phyloP scores from a whole-genome alignment of 1,140 invertebrate genomes.

The Caenorhabditis latens region DNA sequence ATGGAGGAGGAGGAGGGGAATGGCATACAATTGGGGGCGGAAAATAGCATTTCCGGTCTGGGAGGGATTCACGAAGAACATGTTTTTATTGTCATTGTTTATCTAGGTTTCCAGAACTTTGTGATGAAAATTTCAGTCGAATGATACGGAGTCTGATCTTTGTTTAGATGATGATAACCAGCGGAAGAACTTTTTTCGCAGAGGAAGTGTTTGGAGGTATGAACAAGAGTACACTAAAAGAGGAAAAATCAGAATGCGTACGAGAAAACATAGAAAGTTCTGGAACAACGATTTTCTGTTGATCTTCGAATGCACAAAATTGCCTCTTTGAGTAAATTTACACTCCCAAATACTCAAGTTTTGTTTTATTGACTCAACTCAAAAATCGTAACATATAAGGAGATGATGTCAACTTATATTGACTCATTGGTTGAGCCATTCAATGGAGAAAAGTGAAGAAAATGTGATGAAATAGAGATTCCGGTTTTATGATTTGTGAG shows the following conservation, averaged over 20 bases:
- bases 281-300: no score
- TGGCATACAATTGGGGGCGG: slow-evolving; percentile 8
- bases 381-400: not conserved
- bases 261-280: no score
- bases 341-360: not conserved
- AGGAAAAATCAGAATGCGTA: no score
- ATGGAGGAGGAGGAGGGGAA: slow-evolving; percentile 14
- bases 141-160: not conserved
- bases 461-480: not conserved
- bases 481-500: not conserved
- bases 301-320: no score
- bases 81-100: not conserved
- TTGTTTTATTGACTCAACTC: slow-evolving; percentile 1
- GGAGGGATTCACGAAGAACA: not conserved
- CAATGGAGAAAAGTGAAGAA: not conserved
- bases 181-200: no score
- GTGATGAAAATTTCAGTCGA: not conserved
- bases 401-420: slow-evolving; percentile 3
- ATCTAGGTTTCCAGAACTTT: not conserved
- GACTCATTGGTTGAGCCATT: not conserved
- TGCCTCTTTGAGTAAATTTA: no score
- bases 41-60: slow-evolving; percentile 44
- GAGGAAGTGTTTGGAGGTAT: no score
- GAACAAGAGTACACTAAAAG: no score
- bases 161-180: not conserved